These are phyloP conservation scores for Anomalospiza imberbis DNA, from an alignment of 2,797 vertebrate species.

Conservation along the genomic window DNA sequence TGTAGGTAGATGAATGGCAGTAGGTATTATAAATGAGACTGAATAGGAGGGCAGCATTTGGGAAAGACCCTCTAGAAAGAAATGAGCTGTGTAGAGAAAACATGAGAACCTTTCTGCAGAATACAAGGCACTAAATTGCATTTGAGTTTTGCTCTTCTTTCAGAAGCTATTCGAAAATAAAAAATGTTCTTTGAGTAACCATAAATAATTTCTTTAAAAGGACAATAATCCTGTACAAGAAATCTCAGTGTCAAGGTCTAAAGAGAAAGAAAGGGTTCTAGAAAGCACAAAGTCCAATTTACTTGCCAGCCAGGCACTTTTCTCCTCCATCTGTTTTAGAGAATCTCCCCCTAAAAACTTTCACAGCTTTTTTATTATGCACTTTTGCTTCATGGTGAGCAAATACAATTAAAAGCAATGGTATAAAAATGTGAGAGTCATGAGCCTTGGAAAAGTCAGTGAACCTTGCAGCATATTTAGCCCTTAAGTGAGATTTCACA, in stretches of 20 bases:
- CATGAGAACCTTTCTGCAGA: not conserved
- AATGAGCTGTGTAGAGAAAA: not conserved
- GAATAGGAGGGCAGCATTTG: not conserved
- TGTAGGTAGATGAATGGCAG: not conserved
- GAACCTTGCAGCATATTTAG: not conserved
- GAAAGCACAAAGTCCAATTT: not conserved
- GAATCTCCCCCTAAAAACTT: not conserved
- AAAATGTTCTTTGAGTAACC: not conserved
- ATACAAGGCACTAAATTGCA: not conserved
- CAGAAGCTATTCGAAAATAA: not conserved
- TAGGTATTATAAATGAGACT: not conserved
- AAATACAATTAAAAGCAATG: not conserved
- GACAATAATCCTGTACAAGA: not conserved
- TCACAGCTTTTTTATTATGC: not conserved
- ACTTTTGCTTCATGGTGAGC: not conserved
- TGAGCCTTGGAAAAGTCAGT: not conserved
- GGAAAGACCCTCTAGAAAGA: not conserved
- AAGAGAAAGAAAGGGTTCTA: not conserved
- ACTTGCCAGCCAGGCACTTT: not conserved
- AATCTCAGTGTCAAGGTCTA: not conserved
- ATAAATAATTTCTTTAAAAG: slow-evolving; percentile 4
- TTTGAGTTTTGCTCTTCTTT: not conserved
- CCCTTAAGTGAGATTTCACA: not conserved
- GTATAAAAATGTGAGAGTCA: not conserved
- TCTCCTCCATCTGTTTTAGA: not conserved